These are phyloP conservation scores for Herpailurus yagouaroundi DNA, from an alignment of 2,113 vertebrate species.

Conservation along the genomic window DNA sequence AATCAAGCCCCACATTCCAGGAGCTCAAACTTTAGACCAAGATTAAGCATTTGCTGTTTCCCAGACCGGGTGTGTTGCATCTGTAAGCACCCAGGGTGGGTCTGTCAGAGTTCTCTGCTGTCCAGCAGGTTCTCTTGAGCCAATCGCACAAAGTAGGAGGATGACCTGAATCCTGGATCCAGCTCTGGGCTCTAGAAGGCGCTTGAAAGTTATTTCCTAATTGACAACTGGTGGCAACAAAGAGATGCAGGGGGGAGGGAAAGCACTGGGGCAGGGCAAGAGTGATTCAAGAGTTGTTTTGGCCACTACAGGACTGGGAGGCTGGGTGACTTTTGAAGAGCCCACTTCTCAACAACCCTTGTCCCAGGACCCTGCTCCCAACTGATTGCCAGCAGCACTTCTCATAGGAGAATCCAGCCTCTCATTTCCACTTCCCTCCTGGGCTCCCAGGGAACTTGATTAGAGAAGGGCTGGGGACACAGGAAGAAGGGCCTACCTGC, in stretches of 20 bases:
- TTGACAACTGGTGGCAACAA: neutral
- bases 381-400: neutral
- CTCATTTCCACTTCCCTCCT: neutral
- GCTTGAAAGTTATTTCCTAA: neutral
- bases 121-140: neutral
- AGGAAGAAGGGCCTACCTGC: neutral
- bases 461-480: fast-evolving
- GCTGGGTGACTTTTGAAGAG: neutral
- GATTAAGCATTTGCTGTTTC: neutral
- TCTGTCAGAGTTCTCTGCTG: neutral
- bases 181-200: neutral
- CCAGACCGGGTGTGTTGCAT: too few species aligned
- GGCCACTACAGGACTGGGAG: neutral
- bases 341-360: neutral
- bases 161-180: neutral
- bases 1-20: neutral
- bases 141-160: neutral
- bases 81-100: neutral
- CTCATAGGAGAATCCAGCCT: neutral
- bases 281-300: neutral
- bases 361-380: neutral
- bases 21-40: neutral
- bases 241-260: neutral
- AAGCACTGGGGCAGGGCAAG: neutral
- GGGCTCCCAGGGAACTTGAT: neutral